Evolutionary conservation across 2,888 invertebrate species (phyloP), one percentile per base, ranked within the genome.

Genomic region (Parochlus steinenii): DNA sequence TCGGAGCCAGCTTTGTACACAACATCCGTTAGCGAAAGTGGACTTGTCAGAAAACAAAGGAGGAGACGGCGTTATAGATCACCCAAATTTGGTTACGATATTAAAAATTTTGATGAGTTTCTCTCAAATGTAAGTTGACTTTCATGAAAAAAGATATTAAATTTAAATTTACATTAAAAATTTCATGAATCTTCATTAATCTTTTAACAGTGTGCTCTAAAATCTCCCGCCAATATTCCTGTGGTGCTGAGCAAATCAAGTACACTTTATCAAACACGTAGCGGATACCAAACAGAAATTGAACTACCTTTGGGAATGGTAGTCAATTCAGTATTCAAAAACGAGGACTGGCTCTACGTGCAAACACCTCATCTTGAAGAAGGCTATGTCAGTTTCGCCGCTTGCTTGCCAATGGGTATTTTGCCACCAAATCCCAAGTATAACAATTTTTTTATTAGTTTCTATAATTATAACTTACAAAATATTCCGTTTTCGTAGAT

Each of bases 351-450:
- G 85, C 56, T 85, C 23, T 36, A 36, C 18, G 81, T 78, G 12
- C 82, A 83, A 54, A 85, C 83, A 2, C 81, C 83, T 3, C 85
- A 83, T 45, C 80, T 76, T 0, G 76, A 81, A 44, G 83, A 83
- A 52, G 85, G 85, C 1, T 85, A 83, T 47, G 75, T 85, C 15
- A 66, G 72, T 41, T 82, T 81, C 43, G 67, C 70, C 11, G 73
- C 79, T 3, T 83, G 83, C 50, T 53, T 83, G 41, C 83, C 83
- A 2, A 55, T 85, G 33, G 83, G 83, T 17, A 76, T 78, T 44
- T 49, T 77, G 41, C 77, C 77, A 4, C 67, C 65, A 27, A 52
- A 43, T 14, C 37, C 52, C 22, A 43, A 42, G 45, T 45, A 37
- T 20, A 8, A 26, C 12, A 33, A 17, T 12, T 18, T 18, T 17